Base-by-base conservation (phyloP, 2,113 vertebrate genomes). In the Thamnophis sirtalis region DNA sequence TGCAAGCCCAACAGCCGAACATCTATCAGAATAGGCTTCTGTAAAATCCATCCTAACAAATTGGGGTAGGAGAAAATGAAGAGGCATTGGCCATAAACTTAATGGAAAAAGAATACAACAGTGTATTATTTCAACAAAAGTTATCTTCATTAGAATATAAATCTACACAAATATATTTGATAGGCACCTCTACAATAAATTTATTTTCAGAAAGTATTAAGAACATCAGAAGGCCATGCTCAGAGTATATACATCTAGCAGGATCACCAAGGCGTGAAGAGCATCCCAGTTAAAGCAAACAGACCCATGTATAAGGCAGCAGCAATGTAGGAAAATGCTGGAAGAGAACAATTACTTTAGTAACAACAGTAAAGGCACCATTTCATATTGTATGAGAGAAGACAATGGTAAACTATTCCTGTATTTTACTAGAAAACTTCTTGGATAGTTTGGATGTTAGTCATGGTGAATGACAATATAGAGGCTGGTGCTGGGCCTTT, bases 11-110 rank as follows among this genome's bases (percentile, higher is more conserved):
- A 98, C 98, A 0, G 97, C 94, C 0, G 99, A 99, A 51, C 99
- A 99, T 0, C 98, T 98, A 95, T 98, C 98, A 0, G 95, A 95
- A 93, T 99, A 99, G 28, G 98, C 98, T 96, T 99, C 99, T 0
- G 97, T 98, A 95, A 99, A 99, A 97, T 99, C 98, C 99, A 99
- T 99, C 93, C 60, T 26, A 3, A 38, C 3, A 63, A 28, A 9
- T 63, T 3, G 3, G 22, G 3, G 86, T 89, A n/a, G 49, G 54
- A 55, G 28, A 89, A 58, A 89, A 92, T 26, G 13, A 68, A 8
- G 11, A 73, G 2, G 3, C 6, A 43, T 21, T 56, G 4, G 3
- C 5, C 49, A 4, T n/a, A 19, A 84, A 17, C 19, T 2, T 17
- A 38, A 19, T 1, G 7, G 53, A 28, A 80, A 49, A 7, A 13